Evolutionary conservation across 2,888 invertebrate species (phyloP).

Genomic region (Odiellus spinosus): DNA sequence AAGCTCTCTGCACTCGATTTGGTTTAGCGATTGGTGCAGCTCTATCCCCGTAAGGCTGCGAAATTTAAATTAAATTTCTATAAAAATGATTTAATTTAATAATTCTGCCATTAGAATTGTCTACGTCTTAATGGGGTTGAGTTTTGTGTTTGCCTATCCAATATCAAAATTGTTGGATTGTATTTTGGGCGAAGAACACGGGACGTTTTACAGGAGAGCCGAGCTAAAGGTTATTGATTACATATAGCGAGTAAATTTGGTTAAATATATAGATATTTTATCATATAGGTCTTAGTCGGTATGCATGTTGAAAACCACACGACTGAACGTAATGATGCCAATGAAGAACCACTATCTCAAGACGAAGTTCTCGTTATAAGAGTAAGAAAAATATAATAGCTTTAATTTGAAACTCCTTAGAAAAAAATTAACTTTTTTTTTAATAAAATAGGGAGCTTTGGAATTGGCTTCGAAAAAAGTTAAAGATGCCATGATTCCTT

Average conservation of each 20-base stretch:
- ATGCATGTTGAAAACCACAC: constrained; percentile 23
- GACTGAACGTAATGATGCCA: constrained; percentile 7
- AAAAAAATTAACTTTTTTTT: not conserved
- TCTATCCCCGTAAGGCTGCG: constrained; percentile 26
- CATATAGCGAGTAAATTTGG: no score
- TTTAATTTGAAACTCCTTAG: not conserved
- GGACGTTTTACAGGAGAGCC: constrained; percentile 27
- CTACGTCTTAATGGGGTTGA: constrained; percentile 26
- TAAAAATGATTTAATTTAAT: not conserved
- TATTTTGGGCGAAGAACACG: constrained; percentile 27
- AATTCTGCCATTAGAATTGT: constrained; percentile 23
- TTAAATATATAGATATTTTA: no score
- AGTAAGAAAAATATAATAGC: constrained; percentile 17
- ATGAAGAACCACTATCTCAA: constrained; percentile 18
- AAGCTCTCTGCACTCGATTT: constrained; percentile 29
- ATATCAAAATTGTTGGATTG: constrained; percentile 29
- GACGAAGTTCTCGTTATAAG: constrained; percentile 30
- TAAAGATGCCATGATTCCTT: constrained; percentile 25
- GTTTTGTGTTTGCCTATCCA: constrained; percentile 28
- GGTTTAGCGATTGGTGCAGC: constrained; percentile 28
- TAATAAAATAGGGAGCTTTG: constrained; percentile 24
- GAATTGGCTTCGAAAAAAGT: constrained; percentile 27
- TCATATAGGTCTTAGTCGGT: constrained; percentile 24
- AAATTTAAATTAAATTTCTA: not conserved
- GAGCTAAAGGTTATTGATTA: constrained; percentile 23